Base-by-base conservation (phyloP, 2,797 vertebrate species). In the Craterocephalus amniculus region DNA sequence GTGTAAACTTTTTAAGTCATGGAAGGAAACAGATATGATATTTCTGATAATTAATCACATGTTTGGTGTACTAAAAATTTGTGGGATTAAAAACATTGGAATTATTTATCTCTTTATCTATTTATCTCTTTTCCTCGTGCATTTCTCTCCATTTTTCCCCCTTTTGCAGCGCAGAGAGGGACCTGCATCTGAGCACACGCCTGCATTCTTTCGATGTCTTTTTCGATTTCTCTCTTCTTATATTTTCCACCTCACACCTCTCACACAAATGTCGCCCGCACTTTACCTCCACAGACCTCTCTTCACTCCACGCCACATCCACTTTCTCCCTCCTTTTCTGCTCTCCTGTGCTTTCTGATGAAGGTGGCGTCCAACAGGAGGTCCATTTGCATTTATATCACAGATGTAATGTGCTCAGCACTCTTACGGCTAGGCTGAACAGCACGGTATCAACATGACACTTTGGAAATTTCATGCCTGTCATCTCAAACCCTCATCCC, bases 331-430 rank as follows among this genome's bases (percentile, higher is more conserved):
- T 22, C 2, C 2, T 2, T n/a, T 14, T 4, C 4, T 45, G 6
- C 26, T 18, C 35, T 55, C 58, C 29, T 59, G 57, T 54, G 27
- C 77, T 52, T 8, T 22, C 12, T 40, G 76, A 83, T 70, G 71
- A 73, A 76, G 78, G 80, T 69, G 43, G 63, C 62, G 72, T 83
- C 78, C 80, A 86, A 76, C 86, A 83, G 89, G 84, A 83, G 85
- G 87, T 29, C 76, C 78, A 92, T 92, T 92, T 91, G 87, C 89
- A 91, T 92, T 91, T 91, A 92, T 90, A 93, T 93, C 90, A 86
- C 87, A 85, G 57, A 14, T 78, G 79, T 86, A 73, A 88, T 87
- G 83, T 74, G 64, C 75, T 78, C 85, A 49, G 57, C 43, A 65
- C 79, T 79, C 76, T 70, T 79, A 75, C 35, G 63, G 78, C 70